These are phyloP conservation scores for Anguilla obscura DNA, from an alignment of 2,797 vertebrate species.

Conservation along the genomic window DNA sequence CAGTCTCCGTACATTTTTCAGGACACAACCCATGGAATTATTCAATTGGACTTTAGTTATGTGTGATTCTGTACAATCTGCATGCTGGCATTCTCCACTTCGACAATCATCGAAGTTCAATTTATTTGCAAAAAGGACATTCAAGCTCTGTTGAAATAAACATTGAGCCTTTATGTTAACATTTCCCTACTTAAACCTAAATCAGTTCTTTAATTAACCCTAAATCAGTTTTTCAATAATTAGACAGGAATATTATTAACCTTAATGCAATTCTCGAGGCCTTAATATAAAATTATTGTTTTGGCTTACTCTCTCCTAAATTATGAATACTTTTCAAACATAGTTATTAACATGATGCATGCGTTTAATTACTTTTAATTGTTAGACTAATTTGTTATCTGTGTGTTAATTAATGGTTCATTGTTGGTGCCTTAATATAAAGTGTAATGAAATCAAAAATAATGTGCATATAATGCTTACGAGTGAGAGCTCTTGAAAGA, in stretches of 20 bases:
- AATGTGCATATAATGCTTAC: not conserved
- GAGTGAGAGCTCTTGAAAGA: not conserved
- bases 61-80: conserved; percentile 48
- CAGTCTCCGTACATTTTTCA: conserved; percentile 47
- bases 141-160: not conserved
- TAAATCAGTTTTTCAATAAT: not conserved
- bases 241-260: not conserved
- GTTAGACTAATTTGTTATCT: not conserved
- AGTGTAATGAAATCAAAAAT: not conserved
- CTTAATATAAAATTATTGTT: not conserved
- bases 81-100: conserved; percentile 20
- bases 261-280: not conserved
- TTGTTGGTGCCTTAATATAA: not conserved
- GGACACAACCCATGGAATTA: conserved; percentile 48
- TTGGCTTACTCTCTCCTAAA: not conserved
- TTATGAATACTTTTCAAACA: not conserved
- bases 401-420: not conserved
- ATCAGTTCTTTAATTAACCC: not conserved
- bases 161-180: not conserved
- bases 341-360: not conserved
- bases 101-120: not conserved
- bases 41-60: conserved; percentile 52
- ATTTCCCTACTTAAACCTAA: not conserved
- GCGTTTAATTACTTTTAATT: not conserved
- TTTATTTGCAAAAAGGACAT: not conserved